These are phyloP conservation scores for Hippoglossus hippoglossus DNA, from an alignment of 2,797 vertebrate genomes.

Conservation along the genomic window DNA sequence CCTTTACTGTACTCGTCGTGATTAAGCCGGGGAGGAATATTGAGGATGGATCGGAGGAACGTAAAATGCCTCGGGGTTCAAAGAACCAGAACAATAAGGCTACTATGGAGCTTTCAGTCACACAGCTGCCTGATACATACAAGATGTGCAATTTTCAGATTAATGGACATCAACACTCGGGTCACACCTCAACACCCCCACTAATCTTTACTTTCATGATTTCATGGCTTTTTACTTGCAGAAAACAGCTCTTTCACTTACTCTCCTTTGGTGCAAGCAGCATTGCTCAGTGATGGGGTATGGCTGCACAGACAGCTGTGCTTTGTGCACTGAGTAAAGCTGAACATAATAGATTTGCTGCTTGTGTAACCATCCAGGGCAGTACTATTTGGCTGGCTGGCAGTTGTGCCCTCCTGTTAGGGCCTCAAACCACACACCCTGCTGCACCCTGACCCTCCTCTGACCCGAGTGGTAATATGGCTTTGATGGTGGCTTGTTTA, in stretches of 20 bases:
- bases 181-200: conserved; percentile 70
- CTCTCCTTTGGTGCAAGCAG: conserved; percentile 46
- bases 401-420: conserved; percentile 75
- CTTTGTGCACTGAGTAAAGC: conserved; percentile 65
- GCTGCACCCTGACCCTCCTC: conserved; percentile 79
- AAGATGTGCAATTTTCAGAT: conserved; percentile 86
- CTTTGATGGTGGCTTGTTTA: conserved; percentile 83
- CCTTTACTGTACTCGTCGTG: conserved; percentile 78
- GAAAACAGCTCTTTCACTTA: conserved; percentile 57
- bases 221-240: conserved; percentile 47
- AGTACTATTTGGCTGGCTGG: conserved; percentile 68
- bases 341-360: conserved; percentile 70
- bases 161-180: conserved; percentile 79
- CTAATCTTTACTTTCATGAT: conserved; percentile 78
- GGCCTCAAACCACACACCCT: conserved; percentile 79
- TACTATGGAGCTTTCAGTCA: conserved; percentile 76
- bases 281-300: conserved; percentile 61
- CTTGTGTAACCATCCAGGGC: conserved; percentile 73
- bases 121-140: conserved; percentile 81
- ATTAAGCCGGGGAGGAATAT: conserved; percentile 72
- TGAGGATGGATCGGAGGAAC: conserved; percentile 63
- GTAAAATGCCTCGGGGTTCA: conserved; percentile 78
- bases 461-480: conserved; percentile 80
- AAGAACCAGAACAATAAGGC: conserved; percentile 84
- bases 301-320: conserved; percentile 68